These are phyloP conservation scores for Bombus pyrosoma DNA, from an alignment of 1,140 invertebrate species.

Conservation along the genomic window DNA sequence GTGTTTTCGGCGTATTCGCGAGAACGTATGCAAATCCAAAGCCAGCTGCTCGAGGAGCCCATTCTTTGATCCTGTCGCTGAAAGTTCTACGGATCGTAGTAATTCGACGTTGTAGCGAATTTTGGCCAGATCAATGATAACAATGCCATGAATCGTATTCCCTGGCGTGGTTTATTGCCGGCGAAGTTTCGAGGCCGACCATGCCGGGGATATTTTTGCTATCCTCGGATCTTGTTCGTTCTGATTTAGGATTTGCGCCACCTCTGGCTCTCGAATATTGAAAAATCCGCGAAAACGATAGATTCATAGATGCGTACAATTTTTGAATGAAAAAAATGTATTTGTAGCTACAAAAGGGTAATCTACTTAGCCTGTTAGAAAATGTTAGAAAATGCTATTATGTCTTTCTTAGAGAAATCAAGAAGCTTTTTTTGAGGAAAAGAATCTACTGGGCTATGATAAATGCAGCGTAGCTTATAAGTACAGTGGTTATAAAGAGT, in stretches of 20 bases:
- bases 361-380: too few relatives aligned
- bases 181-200: background rate
- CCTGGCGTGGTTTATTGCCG: constrained; percentile 14
- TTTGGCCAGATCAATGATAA: constrained; percentile 38
- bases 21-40: constrained; percentile 13
- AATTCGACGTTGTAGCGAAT: constrained; percentile 16
- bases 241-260: background rate
- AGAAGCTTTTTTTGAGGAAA: too few relatives aligned
- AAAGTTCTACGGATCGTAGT: constrained; percentile 4
- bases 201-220: background rate
- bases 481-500: too few relatives aligned
- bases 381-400: too few relatives aligned
- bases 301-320: too few relatives aligned
- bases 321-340: too few relatives aligned
- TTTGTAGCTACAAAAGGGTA: too few relatives aligned
- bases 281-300: background rate
- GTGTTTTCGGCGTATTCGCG: background rate
- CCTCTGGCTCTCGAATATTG: background rate
- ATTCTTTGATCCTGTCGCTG: constrained; percentile 19
- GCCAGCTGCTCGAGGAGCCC: constrained; percentile 17
- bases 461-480: too few relatives aligned
- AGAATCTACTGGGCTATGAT: too few relatives aligned
- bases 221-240: too few relatives aligned
- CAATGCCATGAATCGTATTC: constrained; percentile 20
- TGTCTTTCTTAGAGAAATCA: too few relatives aligned